Conservation (phyloP, 1,140 invertebrate species). For the Charaxes varanes region DNA sequence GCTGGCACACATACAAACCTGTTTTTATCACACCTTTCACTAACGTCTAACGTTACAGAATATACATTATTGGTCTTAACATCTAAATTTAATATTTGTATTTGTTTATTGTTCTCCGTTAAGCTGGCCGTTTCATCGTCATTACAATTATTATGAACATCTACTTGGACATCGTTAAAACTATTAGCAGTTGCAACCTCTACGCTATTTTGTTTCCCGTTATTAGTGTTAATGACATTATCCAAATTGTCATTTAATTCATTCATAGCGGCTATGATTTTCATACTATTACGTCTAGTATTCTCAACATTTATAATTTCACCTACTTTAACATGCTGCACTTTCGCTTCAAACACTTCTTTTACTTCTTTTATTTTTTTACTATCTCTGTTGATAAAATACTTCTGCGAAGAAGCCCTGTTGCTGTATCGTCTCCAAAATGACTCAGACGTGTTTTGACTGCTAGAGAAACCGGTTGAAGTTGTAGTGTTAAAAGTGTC, state of each 20-base stretch:
- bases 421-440: constrained; percentile 72
- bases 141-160: constrained; percentile 34
- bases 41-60: constrained; percentile 63
- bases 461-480: constrained; percentile 69
- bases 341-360: constrained; percentile 37
- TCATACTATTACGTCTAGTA: constrained; percentile 70
- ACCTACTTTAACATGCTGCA: constrained; percentile 57
- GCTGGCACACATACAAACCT: constrained; percentile 57
- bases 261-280: constrained; percentile 61
- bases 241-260: constrained; percentile 45
- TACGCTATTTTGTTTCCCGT: constrained; percentile 19
- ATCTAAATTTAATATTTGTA: constrained; percentile 69
- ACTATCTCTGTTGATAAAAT: constrained; percentile 53
- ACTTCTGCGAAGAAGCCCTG: constrained; percentile 61
- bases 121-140: constrained; percentile 20
- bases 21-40: constrained; percentile 46
- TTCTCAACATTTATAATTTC: constrained; percentile 70
- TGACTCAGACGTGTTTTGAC: constrained; percentile 66
- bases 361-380: constrained; percentile 52
- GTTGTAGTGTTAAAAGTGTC: constrained; percentile 72
- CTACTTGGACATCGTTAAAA: constrained; percentile 36
- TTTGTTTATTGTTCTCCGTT: constrained; percentile 59
- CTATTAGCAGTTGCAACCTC: constrained; percentile 15
- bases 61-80: constrained; percentile 65
- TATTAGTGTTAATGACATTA: constrained; percentile 28